Evolutionary conservation across 2,797 vertebrate genomes (phyloP).

Genomic region (Microcaecilia unicolor): DNA sequence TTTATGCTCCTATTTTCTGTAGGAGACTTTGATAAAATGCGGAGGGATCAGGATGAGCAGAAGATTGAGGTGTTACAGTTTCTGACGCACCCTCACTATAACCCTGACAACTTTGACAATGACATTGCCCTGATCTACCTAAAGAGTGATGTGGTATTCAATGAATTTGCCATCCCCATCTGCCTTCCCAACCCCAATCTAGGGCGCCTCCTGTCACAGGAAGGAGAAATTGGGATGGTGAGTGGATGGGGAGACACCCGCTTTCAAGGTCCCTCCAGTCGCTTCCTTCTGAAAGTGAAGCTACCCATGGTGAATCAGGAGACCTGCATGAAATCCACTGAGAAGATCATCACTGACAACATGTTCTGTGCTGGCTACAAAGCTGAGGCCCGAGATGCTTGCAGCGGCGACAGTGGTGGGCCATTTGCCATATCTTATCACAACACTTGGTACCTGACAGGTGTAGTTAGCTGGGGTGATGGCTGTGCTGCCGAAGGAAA

Average conservation of each 20-base stretch:
- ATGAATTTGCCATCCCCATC: slow-evolving; percentile 1
- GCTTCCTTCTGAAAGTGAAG: slow-evolving; percentile 22
- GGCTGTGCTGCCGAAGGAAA: slow-evolving; percentile 34
- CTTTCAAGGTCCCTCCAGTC: neutral
- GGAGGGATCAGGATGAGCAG: slow-evolving; percentile 33
- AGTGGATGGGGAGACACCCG: slow-evolving; percentile 31
- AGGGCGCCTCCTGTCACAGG: slow-evolving; percentile 8
- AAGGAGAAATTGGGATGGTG: slow-evolving; percentile 7
- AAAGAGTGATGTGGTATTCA: slow-evolving; percentile 3
- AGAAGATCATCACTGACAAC: slow-evolving; percentile 16
- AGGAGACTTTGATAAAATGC: slow-evolving; percentile 42
- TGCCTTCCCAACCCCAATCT: slow-evolving; percentile 33
- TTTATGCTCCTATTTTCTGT: neutral
- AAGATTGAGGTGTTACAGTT: slow-evolving; percentile 22
- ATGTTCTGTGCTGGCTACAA: slow-evolving; percentile 35
- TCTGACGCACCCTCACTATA: slow-evolving; percentile 26
- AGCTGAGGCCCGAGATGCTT: neutral
- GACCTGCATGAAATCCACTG: slow-evolving; percentile 6
- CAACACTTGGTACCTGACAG: slow-evolving; percentile 29
- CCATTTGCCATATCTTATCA: slow-evolving; percentile 18
- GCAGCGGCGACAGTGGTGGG: slow-evolving; percentile 36
- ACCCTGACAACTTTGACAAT: slow-evolving; percentile 11
- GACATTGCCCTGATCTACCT: slow-evolving; percentile 35
- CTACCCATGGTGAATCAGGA: slow-evolving; percentile 24
- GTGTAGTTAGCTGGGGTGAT: slow-evolving; percentile 36